Percentiles rank a stretch among this genome's conserved stretches.
Conservation (phyloP, 2,797 vertebrate genomes). For the Coilia nasus region DNA sequence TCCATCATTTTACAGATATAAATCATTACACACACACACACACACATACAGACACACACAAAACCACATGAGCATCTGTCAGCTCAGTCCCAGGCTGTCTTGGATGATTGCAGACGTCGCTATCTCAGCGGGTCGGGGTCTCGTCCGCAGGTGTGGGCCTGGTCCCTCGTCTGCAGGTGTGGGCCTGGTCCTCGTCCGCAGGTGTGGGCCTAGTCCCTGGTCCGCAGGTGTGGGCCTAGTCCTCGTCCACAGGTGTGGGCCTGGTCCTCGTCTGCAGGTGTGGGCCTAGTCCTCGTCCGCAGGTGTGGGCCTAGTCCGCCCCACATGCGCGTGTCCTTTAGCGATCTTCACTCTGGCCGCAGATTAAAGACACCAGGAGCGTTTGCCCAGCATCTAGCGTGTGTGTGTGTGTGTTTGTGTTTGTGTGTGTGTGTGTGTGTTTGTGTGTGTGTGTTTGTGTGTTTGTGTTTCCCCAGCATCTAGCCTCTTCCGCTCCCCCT, state of each 20-base stretch:
- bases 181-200: background rate
- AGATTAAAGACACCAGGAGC: background rate
- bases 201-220: background rate
- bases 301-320: background rate
- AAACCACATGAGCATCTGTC: background rate
- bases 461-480: too few species aligned
- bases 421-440: too few species aligned
- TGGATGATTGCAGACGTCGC: background rate
- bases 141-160: background rate
- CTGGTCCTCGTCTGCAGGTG: background rate
- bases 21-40: background rate
- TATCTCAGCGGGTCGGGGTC: background rate
- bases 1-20: too few species aligned
- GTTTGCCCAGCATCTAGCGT: background rate
- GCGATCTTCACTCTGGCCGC: background rate
- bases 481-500: too few species aligned
- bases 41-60: background rate
- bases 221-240: background rate
- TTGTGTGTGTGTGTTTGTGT: too few species aligned
- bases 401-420: too few species aligned
- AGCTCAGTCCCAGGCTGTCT: background rate
- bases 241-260: background rate
- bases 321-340: background rate
- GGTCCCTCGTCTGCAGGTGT: too few species aligned
- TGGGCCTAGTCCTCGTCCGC: background rate